Conservation (phyloP, 2,113 vertebrate species). For the Panthera tigris region DNA sequence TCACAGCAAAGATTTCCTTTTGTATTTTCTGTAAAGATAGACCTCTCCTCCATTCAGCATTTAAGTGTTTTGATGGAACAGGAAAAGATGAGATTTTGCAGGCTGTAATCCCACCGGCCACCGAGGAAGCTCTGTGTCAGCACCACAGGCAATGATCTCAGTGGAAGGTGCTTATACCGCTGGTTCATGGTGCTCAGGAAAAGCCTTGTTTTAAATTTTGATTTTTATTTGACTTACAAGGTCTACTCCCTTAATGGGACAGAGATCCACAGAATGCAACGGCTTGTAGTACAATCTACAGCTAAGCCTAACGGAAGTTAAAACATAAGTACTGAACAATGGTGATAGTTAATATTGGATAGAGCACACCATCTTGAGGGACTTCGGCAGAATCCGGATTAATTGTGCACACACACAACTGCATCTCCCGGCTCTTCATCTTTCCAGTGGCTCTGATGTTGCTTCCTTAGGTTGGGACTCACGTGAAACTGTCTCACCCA, state of each 20-base stretch:
- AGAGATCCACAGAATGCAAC: neutral
- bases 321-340: neutral
- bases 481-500: neutral
- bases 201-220: neutral
- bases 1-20: slow-evolving; percentile 34
- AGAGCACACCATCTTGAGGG: neutral
- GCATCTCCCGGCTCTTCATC: neutral
- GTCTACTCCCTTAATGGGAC: neutral
- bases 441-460: neutral
- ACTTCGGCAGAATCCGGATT: neutral
- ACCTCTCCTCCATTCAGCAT: neutral
- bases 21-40: neutral
- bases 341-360: neutral
- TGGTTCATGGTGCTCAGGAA: neutral
- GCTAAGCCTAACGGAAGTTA: neutral
- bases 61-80: neutral
- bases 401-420: neutral
- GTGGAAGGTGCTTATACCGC: neutral
- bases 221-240: neutral
- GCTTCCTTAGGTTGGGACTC: neutral
- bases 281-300: neutral
- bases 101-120: neutral
- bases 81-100: neutral
- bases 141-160: fast-evolving
- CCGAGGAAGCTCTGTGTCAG: neutral